A percentile compares a stretch with the other conserved stretches of the same genome.
Conservation (phyloP, 2,113 vertebrate genomes). For the Hemicordylus capensis region DNA sequence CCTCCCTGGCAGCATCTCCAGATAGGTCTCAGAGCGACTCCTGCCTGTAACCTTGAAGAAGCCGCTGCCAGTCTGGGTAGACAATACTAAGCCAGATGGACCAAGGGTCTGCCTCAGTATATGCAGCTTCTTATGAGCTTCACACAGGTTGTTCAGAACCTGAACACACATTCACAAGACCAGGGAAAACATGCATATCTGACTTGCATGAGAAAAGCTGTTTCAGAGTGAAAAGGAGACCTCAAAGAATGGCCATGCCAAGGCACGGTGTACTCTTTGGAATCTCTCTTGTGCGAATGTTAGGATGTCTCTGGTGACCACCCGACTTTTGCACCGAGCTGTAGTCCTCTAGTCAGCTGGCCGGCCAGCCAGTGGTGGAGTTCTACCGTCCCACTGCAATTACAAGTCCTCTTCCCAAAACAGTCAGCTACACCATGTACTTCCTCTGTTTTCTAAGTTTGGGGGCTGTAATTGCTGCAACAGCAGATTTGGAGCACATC, state of each 20-base stretch:
- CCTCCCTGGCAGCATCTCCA: too few relatives aligned
- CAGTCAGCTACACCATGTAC: slow-evolving; percentile 44
- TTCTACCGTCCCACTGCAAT: slow-evolving; percentile 44
- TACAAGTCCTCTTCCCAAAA: slow-evolving; percentile 50
- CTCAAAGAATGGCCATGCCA: not conserved
- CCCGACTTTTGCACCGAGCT: rapidly evolving
- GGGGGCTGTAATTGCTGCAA: slow-evolving; percentile 61
- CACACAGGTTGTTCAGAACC: not conserved
- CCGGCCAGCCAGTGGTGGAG: slow-evolving; percentile 6
- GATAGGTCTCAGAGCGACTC: too few relatives aligned
- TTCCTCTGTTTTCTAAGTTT: slow-evolving; percentile 71
- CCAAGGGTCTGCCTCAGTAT: too few relatives aligned
- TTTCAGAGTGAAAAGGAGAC: not conserved
- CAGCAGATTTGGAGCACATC: slow-evolving; percentile 20
- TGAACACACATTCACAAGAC: not conserved
- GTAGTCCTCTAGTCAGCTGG: not conserved
- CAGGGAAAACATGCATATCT: not conserved
- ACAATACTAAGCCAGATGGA: too few relatives aligned
- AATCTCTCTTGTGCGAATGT: not conserved
- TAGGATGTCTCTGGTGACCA: not conserved
- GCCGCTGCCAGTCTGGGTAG: too few relatives aligned
- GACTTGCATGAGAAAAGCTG: not conserved
- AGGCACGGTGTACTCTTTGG: not conserved
- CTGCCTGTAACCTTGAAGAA: too few relatives aligned
- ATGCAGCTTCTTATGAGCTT: too few relatives aligned